A percentile compares a stretch with the other conserved stretches of the same genome.
Evolutionary conservation across 2,888 invertebrate species (phyloP).

Genomic region (Rotaria socialis): DNA sequence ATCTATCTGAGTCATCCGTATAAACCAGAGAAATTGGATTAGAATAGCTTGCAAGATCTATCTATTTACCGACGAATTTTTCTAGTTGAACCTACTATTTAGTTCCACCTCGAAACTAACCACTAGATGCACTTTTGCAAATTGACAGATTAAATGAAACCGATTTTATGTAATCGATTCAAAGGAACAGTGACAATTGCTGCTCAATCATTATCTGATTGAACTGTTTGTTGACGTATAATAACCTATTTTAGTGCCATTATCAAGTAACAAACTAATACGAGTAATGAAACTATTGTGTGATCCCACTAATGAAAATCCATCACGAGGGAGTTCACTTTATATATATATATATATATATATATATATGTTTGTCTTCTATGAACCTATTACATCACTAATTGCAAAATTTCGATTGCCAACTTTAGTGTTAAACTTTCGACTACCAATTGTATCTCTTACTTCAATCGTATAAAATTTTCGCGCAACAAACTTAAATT

Average conservation of each 20-base stretch:
- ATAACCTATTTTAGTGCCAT: neutral
- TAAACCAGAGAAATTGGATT: neutral
- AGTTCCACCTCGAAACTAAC: neutral
- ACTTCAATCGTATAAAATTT: neutral
- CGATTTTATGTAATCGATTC: neutral
- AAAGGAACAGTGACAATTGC: neutral
- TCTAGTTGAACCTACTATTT: slow-evolving; percentile 8
- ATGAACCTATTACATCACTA: slow-evolving; percentile 11
- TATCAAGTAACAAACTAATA: neutral
- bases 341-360: no score
- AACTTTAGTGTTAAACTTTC: neutral
- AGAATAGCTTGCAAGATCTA: neutral
- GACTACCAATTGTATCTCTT: neutral
- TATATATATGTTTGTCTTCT: neutral
- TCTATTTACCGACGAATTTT: neutral
- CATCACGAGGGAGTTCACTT: neutral
- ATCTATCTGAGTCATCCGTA: neutral
- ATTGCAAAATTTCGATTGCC: neutral
- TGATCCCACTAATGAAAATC: neutral
- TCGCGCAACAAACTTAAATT: neutral
- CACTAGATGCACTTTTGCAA: neutral
- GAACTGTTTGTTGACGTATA: neutral
- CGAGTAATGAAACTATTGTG: neutral
- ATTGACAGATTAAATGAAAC: neutral
- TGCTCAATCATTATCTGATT: neutral